These are phyloP conservation scores for Rhineura floridana DNA, from an alignment of 2,113 vertebrate species.

Conservation along the genomic window DNA sequence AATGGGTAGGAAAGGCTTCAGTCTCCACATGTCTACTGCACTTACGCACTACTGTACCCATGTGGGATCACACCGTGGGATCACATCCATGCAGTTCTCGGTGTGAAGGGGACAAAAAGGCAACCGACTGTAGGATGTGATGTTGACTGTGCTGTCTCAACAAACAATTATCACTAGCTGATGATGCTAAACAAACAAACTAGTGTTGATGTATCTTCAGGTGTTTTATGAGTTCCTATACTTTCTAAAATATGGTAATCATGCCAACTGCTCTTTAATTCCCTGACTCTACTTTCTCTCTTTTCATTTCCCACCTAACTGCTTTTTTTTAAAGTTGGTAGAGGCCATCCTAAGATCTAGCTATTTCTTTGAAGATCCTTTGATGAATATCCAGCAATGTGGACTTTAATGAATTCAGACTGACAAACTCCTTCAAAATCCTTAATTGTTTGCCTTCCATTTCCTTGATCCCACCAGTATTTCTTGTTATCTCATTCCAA, in stretches of 20 bases:
- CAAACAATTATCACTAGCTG: neutral
- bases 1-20: too few species aligned
- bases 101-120: neutral
- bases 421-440: neutral
- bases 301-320: neutral
- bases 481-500: neutral
- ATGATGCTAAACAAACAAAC: neutral
- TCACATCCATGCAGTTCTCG: neutral
- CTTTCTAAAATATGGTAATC: neutral
- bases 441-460: neutral
- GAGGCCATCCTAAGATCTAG: neutral
- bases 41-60: neutral
- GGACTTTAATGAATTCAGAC: neutral
- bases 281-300: neutral
- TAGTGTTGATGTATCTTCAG: neutral
- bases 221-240: neutral
- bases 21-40: too few species aligned
- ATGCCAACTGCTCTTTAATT: neutral
- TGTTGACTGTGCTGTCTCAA: neutral
- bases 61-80: neutral
- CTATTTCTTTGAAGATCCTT: neutral
- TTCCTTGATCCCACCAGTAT: neutral
- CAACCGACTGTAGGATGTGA: neutral
- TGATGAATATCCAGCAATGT: neutral
- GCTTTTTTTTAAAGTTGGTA: neutral